Percentiles rank a stretch among this genome's conserved stretches.
Conservation (phyloP, 2,797 vertebrate species). For the Rallus crepitans region DNA sequence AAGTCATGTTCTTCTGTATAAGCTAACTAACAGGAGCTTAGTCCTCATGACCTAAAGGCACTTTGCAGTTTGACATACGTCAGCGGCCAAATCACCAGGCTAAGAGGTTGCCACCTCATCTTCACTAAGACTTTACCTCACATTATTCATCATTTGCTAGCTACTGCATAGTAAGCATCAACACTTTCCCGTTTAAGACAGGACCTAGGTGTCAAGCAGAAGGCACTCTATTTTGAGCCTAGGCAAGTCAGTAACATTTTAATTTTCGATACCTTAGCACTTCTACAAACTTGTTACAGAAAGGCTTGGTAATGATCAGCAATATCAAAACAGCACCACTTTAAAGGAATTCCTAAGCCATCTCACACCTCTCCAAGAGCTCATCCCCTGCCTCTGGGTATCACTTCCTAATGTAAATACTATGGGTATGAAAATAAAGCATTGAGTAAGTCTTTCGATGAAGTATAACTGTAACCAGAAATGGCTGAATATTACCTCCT, state of each 20-base stretch:
- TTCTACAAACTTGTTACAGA: not conserved
- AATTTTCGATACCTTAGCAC: not conserved
- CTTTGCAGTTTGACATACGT: not conserved
- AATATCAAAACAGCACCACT: not conserved
- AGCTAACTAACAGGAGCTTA: not conserved
- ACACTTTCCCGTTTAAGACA: not conserved
- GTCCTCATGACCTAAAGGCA: not conserved
- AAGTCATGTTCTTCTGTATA: not conserved
- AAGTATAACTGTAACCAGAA: not conserved
- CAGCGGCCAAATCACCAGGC: not conserved
- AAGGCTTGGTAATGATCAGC: not conserved
- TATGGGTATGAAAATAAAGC: not conserved
- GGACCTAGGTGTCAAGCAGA: not conserved
- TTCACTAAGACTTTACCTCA: not conserved
- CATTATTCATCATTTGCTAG: not conserved
- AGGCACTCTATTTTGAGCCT: not conserved
- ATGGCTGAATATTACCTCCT: constrained; percentile 79
- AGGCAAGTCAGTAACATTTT: not conserved
- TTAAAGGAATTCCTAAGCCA: not conserved
- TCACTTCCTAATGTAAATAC: not conserved
- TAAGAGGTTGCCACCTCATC: not conserved
- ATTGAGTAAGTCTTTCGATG: not conserved
- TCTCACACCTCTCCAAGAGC: not conserved
- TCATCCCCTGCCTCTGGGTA: not conserved
- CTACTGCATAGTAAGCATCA: not conserved